Percentiles rank a stretch among this genome's conserved stretches.
Conservation (phyloP, 2,113 vertebrate species). For the Alexandromys fortis region DNA sequence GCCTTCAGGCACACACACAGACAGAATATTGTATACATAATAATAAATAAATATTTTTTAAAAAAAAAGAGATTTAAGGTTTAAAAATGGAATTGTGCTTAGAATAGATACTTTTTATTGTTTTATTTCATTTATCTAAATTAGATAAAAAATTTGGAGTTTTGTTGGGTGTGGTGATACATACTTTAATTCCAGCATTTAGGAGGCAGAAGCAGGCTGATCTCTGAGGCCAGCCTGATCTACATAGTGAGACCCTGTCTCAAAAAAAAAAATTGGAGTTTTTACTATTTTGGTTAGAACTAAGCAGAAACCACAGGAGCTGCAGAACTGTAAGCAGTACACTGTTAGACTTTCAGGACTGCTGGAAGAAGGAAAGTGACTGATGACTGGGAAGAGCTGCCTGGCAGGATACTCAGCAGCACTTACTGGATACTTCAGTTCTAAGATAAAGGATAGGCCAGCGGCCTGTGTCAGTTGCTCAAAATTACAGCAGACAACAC, state of each 20-base stretch:
- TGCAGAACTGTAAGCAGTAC: not conserved
- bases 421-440: not conserved
- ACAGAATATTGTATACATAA: too few species aligned
- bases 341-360: not conserved
- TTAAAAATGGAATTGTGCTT: slow-evolving; percentile 44
- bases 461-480: not conserved
- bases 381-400: not conserved
- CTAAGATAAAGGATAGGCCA: not conserved
- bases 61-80: too few species aligned
- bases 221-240: not conserved
- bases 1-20: too few species aligned
- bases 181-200: not conserved
- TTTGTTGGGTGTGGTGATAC: not conserved
- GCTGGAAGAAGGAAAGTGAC: not conserved
- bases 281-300: slow-evolving; percentile 46
- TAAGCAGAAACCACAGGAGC: not conserved
- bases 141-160: not conserved
- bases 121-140: slow-evolving; percentile 59
- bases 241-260: not conserved
- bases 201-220: not conserved
- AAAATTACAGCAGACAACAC: not conserved
- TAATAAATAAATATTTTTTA: too few species aligned
- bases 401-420: not conserved
- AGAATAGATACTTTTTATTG: slow-evolving; percentile 36
- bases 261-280: not conserved